phyloP scores from a whole-genome alignment of 2,797 vertebrate genomes.

The Pangasius mekongensis region DNA sequence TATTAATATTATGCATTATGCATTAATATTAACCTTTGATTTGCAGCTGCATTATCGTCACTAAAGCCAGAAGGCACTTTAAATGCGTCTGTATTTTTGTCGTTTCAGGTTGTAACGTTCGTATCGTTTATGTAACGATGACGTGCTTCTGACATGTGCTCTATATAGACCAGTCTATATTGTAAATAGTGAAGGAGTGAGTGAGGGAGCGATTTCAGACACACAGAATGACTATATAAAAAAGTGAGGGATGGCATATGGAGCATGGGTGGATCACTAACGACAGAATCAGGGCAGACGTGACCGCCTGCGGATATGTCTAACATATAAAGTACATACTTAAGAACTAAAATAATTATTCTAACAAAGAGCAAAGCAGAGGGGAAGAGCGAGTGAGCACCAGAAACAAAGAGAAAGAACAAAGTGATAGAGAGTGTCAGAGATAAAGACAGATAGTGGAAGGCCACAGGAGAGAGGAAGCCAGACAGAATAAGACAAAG shows the following conservation, averaged over 20 bases:
- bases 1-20: too few species aligned
- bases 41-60: background rate
- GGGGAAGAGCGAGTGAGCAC: background rate
- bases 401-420: constrained; percentile 3
- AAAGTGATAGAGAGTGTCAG: constrained; percentile 3
- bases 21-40: background rate
- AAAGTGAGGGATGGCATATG: constrained; percentile 1
- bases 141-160: background rate
- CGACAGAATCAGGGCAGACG: constrained; percentile 36
- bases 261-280: constrained; percentile 11
- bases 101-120: background rate
- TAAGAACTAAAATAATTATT: constrained; percentile 14
- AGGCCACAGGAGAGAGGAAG: constrained; percentile 1
- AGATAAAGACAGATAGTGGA: constrained; percentile 22
- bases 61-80: background rate
- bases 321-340: constrained; percentile 19
- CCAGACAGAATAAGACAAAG: background rate
- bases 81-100: background rate
- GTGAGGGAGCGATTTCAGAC: background rate
- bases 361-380: background rate
- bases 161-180: background rate
- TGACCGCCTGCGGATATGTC: constrained; percentile 24
- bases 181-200: background rate
- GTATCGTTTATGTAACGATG: background rate
- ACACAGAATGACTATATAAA: background rate